These are phyloP conservation scores for Sarcophaga caerulescens DNA, from an alignment of 2,888 invertebrate genomes.

Conservation along the genomic window DNA sequence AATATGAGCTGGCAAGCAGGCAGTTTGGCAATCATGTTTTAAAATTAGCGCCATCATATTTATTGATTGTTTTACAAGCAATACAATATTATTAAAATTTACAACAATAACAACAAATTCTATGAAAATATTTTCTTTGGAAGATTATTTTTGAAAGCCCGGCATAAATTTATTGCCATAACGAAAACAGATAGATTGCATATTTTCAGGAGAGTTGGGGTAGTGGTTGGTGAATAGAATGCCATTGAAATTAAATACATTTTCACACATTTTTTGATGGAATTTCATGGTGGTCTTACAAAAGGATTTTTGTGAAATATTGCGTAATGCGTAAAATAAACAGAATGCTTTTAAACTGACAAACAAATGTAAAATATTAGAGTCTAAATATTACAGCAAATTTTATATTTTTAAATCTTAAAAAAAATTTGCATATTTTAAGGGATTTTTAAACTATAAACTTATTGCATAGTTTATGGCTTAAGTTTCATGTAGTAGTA, in stretches of 20 bases:
- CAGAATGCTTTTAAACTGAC: too few species aligned
- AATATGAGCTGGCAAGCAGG: not conserved
- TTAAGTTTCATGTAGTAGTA: too few species aligned
- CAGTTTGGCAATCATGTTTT: not conserved
- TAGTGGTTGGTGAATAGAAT: not conserved
- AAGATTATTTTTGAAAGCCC: not conserved
- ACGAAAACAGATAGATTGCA: not conserved
- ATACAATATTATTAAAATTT: not conserved
- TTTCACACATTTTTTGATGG: not conserved
- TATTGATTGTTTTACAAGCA: not conserved
- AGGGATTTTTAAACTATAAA: too few species aligned
- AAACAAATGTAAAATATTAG: too few species aligned
- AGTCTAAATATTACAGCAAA: too few species aligned
- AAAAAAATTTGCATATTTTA: too few species aligned
- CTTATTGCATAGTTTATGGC: too few species aligned
- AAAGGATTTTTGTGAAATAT: too few species aligned
- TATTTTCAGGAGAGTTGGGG: not conserved
- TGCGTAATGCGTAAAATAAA: too few species aligned
- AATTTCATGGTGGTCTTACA: not conserved
- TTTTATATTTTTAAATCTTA: too few species aligned
- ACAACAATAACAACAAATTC: not conserved
- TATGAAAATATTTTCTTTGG: not conserved
- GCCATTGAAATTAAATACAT: too few species aligned
- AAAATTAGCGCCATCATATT: not conserved
- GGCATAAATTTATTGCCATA: not conserved